Evolutionary conservation across 2,113 vertebrate genomes (phyloP), one percentile per base, ranked within the genome.

Genomic region (Pogonocichla stellata): DNA sequence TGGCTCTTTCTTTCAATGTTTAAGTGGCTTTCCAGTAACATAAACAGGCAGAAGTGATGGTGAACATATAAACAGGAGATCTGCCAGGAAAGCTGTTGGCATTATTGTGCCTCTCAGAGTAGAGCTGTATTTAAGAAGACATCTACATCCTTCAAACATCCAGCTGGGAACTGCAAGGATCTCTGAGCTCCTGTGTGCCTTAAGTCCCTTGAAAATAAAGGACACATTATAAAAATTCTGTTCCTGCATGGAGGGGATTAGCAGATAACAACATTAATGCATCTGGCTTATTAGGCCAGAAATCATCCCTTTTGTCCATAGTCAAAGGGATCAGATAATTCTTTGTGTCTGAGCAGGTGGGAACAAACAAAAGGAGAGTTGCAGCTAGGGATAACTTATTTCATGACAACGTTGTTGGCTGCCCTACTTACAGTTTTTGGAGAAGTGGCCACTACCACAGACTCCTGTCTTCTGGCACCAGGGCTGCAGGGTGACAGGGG

Each of bases 351-450:
- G 14, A 88, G 58, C 29, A 80, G 48, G 19, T 47, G 26, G 69
- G 50, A 95, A 61, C 12, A 60, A 87, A 70, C 29, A 72, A 73
- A 12, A 18, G 25, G 25, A 88, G 24, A 60, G 25, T 6, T 14
- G 51, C 69, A 73, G n/a, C 43, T 43, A 36, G 28, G 60, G 19
- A 45, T 56, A 78, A 67, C 19, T 65, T 88, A 34, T 75, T 74
- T 71, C 48, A 70, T 26, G 34, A 42, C 11, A 42, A 14, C 26
- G n/a, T 24, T 34, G 33, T 26, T 53, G 38, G 42, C 28, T 5
- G 4, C 26, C 50, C 54, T 84, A 98, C 98, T 98, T 96, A 98
- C 98, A 88, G 98, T 95, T 96, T 98, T 98, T 0, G 97, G 97
- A 7, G 98, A 98, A 40, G 72, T 83, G 58, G 85, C 65, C 16